Conservation (phyloP, 2,888 invertebrate genomes). For the Hirtodrosophila cameraria region DNA sequence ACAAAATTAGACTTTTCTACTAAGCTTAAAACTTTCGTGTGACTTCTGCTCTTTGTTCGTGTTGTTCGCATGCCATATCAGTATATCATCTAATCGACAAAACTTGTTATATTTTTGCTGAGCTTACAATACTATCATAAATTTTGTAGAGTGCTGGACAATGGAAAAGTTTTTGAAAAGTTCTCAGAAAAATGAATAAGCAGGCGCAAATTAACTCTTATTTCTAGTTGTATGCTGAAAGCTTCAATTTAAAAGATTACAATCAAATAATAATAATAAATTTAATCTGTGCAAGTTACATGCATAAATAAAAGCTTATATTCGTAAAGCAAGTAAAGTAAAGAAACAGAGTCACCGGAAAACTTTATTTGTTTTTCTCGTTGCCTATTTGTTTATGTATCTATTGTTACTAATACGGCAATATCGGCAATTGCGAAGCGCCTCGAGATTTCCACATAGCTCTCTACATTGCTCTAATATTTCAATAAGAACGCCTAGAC, state of each 20-base stretch:
- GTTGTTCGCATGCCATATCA: slow-evolving; percentile 25
- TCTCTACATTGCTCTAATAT: background rate
- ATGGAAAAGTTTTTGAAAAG: slow-evolving; percentile 17
- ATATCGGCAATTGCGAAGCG: slow-evolving; percentile 19
- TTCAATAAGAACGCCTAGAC: slow-evolving; percentile 30
- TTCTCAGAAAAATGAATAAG: slow-evolving; percentile 7
- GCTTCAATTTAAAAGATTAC: too few relatives aligned
- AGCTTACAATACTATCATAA: slow-evolving; percentile 10
- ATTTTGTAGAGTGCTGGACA: slow-evolving; percentile 14
- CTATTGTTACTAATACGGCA: slow-evolving; percentile 39
- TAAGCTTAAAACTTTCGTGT: slow-evolving; percentile 12
- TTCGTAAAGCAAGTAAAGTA: background rate
- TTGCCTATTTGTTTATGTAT: slow-evolving; percentile 30
- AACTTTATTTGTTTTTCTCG: slow-evolving; percentile 2
- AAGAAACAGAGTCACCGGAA: background rate
- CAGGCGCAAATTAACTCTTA: background rate
- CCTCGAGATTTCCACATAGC: slow-evolving; percentile 15
- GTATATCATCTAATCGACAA: slow-evolving; percentile 39
- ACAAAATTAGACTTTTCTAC: background rate
- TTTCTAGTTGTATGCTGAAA: slow-evolving; percentile 8
- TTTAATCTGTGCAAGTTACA: background rate
- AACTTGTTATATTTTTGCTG: slow-evolving; percentile 35
- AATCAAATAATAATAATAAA: slow-evolving; percentile 13
- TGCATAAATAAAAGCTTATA: slow-evolving; percentile 4
- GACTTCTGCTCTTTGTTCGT: slow-evolving; percentile 31